These are phyloP conservation scores for Onychomys torridus DNA, from an alignment of 2,797 vertebrate genomes.

Conservation along the genomic window DNA sequence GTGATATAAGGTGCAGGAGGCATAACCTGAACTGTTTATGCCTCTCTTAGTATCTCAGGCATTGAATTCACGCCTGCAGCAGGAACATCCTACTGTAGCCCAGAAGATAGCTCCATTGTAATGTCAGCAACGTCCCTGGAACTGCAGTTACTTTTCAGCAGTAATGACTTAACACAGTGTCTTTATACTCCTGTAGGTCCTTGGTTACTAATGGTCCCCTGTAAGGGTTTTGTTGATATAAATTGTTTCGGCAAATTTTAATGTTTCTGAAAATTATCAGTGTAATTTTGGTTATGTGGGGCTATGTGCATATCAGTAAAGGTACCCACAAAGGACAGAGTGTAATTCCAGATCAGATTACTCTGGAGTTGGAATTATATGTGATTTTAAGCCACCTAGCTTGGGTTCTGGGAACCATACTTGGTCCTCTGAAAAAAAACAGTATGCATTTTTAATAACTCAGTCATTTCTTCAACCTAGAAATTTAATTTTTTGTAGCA, in stretches of 20 bases:
- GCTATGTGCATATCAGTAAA: background rate
- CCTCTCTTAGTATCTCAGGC: background rate
- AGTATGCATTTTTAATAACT: background rate
- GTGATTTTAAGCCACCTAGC: background rate
- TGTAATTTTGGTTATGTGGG: background rate
- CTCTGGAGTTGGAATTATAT: background rate
- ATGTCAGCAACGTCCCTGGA: background rate
- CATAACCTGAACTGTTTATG: background rate
- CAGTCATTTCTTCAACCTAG: background rate
- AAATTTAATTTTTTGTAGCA: background rate
- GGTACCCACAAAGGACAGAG: no score
- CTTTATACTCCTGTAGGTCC: background rate
- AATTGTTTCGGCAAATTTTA: background rate
- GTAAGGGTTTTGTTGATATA: background rate
- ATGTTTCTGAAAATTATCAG: background rate
- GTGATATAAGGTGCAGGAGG: background rate
- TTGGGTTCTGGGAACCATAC: background rate
- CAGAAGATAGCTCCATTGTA: background rate
- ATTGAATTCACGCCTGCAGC: background rate
- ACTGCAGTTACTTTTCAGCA: background rate
- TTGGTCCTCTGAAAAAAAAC: background rate
- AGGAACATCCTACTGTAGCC: no score
- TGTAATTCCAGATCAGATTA: background rate
- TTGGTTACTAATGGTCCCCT: background rate
- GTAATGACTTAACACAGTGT: background rate